Conservation (phyloP, 2,797 vertebrate species). For the Anisognathus igniventris region DNA sequence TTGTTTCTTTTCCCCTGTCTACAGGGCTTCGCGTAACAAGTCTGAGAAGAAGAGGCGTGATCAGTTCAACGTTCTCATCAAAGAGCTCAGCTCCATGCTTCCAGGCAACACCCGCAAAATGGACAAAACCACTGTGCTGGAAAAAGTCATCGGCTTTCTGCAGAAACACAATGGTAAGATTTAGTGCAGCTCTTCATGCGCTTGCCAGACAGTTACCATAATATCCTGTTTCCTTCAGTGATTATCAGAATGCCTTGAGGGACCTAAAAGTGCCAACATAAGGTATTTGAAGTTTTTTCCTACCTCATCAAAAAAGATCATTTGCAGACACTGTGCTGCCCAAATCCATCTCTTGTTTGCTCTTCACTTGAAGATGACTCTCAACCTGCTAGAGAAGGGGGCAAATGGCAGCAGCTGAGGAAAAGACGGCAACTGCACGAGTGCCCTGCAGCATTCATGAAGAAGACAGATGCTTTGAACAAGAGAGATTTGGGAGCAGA, state of each 20-base stretch:
- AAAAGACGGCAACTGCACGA: background rate
- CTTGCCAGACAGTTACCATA: background rate
- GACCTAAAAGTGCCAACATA: background rate
- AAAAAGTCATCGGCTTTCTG: slow-evolving; percentile 81
- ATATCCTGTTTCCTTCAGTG: background rate
- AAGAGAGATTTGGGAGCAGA: background rate
- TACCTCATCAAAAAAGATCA: background rate
- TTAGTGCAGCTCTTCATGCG: background rate
- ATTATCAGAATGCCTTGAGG: background rate
- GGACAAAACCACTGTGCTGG: slow-evolving; percentile 82
- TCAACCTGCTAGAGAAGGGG: background rate
- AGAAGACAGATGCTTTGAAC: background rate
- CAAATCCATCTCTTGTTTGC: background rate
- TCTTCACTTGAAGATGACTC: background rate
- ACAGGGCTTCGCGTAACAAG: slow-evolving; percentile 82
- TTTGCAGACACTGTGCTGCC: background rate
- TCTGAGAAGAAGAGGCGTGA: slow-evolving; percentile 84
- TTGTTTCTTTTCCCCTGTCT: background rate
- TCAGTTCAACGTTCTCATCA: slow-evolving; percentile 85
- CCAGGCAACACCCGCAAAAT: slow-evolving; percentile 80
- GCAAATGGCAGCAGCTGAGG: background rate
- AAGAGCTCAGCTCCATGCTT: slow-evolving; percentile 83
- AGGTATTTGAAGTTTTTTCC: background rate
- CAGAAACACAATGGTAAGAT: slow-evolving; percentile 81
- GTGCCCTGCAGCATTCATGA: background rate